Base-by-base conservation (phyloP, 2,888 invertebrate species). In the Lamellibrachia columna region DNA sequence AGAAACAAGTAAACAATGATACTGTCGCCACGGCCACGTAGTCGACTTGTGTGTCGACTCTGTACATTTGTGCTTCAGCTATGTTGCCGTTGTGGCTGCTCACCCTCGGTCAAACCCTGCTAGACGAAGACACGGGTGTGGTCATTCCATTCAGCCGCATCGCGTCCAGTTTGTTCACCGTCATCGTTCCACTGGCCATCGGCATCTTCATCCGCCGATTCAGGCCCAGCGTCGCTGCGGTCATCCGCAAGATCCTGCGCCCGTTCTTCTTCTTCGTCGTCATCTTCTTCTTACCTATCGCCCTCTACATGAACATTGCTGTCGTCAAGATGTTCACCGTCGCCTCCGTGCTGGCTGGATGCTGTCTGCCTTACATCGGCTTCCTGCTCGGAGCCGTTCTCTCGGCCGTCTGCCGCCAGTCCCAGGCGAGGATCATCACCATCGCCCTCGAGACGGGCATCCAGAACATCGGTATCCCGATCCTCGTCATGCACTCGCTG, bases 271-370 rank as follows among this genome's bases (percentile, higher is more conserved):
- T 97, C 90, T 95, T 97, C 55, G 96, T 97, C 92, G 95, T 97
- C 91, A 93, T 97, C 15, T 96, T 97, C 93, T 96, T 97, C 2
- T 94, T 96, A 91, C 95, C 96, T 52, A 95, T 97, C 92, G 97
- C 97, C 3, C 95, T 97, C 3, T 96, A 96, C 93, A 98, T 98
- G n/a, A 99, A 99, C 96, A 96, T 98, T 92, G 99, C 98, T 96
- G 97, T 99, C 92, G 98, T 99, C 96, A 97, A 98, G 96, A 97
- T 99, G 94, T 98, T 99, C 96, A 98, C 98, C 40, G 95, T 95
- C 4, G 93, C 93, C 28, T 93, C 95, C 1, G 93, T 96, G 9
- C 93, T 95, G 3, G 95, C 95, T 2, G 95, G 95, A 0, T 94
- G 95, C 28, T 91, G 95, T 22, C 93, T 96, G 91, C 96, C 96